phyloP scores from a whole-genome alignment of 2,888 invertebrate species.

The Rhagonycha fulva region DNA sequence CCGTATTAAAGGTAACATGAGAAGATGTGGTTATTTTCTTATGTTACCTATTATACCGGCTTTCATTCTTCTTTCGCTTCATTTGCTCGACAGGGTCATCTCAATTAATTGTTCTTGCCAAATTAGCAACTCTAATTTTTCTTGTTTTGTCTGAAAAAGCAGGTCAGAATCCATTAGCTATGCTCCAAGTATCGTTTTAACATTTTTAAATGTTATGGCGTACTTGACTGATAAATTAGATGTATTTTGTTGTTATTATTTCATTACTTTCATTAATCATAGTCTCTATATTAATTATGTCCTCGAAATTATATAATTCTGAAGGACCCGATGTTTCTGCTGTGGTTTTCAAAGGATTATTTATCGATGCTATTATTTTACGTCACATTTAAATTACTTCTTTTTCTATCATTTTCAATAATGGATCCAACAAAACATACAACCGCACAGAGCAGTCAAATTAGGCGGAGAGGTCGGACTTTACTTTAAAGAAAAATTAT shows the following conservation, averaged over 20 bases:
- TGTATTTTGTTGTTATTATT: not conserved
- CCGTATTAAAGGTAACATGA: slow-evolving; percentile 34
- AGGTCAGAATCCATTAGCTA: slow-evolving; percentile 9
- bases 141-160: slow-evolving; percentile 18
- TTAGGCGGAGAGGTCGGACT: too few relatives aligned
- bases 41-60: slow-evolving; percentile 13
- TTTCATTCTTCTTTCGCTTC: slow-evolving; percentile 27
- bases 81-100: slow-evolving; percentile 31
- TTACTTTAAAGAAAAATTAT: too few relatives aligned
- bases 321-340: not conserved
- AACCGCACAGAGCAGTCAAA: too few relatives aligned
- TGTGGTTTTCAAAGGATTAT: not conserved
- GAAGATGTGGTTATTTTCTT: slow-evolving; percentile 32
- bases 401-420: not conserved
- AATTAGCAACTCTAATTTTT: slow-evolving; percentile 15
- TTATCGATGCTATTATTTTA: not conserved
- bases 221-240: not conserved
- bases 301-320: not conserved
- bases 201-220: not conserved
- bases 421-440: too few relatives aligned
- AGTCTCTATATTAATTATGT: not conserved
- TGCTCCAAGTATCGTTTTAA: not conserved
- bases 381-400: not conserved
- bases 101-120: slow-evolving; percentile 22
- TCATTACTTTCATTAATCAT: not conserved